Percentiles rank a stretch among this genome's conserved stretches.
These are phyloP conservation scores for Euspilapteryx auroguttella DNA, from an alignment of 2,888 invertebrate genomes.

Conservation along the genomic window DNA sequence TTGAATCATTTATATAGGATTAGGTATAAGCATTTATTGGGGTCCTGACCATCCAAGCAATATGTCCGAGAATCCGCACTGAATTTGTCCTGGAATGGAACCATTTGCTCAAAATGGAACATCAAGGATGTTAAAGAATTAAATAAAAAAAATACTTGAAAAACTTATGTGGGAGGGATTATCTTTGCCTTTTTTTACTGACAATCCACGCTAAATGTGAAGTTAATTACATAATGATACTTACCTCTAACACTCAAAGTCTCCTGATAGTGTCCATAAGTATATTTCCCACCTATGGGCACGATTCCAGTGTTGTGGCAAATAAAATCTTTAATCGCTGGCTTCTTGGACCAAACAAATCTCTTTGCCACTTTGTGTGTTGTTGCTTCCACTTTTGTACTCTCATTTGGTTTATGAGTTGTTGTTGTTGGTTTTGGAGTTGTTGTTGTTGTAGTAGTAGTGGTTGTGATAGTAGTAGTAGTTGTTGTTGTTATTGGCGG, in stretches of 20 bases:
- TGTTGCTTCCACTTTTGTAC: constrained; percentile 16
- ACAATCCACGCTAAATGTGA: no score
- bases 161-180: no score
- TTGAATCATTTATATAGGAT: no score
- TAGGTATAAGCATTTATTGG: no score
- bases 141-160: no score
- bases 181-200: no score
- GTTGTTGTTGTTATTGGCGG: constrained; percentile 53
- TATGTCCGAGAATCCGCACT: no score
- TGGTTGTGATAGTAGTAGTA: constrained; percentile 41
- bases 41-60: no score
- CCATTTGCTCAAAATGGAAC: no score
- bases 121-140: no score
- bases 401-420: constrained; percentile 16
- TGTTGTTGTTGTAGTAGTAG: constrained; percentile 41
- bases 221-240: no score
- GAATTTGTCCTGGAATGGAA: no score
- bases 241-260: constrained; percentile 70
- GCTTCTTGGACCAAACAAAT: constrained; percentile 16
- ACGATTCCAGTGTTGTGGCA: constrained; percentile 60
- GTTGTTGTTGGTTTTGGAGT: constrained; percentile 31
- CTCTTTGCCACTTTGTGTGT: constrained; percentile 20
- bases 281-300: constrained; percentile 65
- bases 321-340: constrained; percentile 16
- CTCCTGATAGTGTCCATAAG: constrained; percentile 73